phyloP scores from a whole-genome alignment of 1,140 invertebrate species.

The Portunus trituberculatus region DNA sequence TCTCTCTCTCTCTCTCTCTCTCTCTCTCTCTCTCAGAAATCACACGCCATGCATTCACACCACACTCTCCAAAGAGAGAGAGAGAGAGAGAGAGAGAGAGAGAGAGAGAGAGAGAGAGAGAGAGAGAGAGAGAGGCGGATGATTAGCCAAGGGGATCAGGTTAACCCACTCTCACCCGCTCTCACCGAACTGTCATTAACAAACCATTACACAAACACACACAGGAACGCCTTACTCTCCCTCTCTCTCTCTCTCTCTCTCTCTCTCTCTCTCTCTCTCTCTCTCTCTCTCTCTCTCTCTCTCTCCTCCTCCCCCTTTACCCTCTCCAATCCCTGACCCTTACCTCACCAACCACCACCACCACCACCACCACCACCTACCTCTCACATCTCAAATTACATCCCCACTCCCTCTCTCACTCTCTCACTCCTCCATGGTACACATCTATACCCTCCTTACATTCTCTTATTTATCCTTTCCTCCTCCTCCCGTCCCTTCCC shows the following conservation, averaged over 20 bases:
- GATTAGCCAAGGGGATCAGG: slow-evolving; percentile 29
- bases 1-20: too few species aligned
- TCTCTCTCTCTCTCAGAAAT: background rate
- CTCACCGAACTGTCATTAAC: background rate
- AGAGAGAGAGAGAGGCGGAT: slow-evolving; percentile 14
- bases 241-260: background rate
- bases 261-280: background rate
- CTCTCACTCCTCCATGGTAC: background rate
- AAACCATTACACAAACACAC: background rate
- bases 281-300: background rate
- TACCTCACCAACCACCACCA: too few species aligned
- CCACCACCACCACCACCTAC: too few species aligned
- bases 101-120: slow-evolving; percentile 40
- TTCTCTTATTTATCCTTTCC: background rate
- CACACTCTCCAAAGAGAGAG: too few species aligned
- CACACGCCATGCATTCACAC: too few species aligned
- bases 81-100: slow-evolving; percentile 35
- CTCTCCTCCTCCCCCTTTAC: background rate
- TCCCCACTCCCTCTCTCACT: background rate
- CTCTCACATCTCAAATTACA: too few species aligned
- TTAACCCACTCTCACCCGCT: background rate
- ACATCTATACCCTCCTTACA: background rate
- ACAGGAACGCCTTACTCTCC: background rate
- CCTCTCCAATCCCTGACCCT: too few species aligned
- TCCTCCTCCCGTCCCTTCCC: background rate